phyloP scores from a whole-genome alignment of 2,797 vertebrate species.

The Oreochromis mossambicus region DNA sequence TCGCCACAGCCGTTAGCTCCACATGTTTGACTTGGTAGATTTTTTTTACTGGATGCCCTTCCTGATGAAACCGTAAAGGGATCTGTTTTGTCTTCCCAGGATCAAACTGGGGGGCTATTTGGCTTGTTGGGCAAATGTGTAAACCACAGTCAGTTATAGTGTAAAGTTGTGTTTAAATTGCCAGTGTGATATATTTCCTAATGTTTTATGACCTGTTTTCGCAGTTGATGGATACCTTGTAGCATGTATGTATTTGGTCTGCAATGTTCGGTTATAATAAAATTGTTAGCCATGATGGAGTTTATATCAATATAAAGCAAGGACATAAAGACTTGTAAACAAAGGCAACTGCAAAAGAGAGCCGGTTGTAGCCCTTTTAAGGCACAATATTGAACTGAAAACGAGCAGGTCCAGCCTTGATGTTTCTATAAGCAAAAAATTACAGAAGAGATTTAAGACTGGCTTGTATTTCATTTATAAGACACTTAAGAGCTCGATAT shows the following conservation, averaged over 20 bases:
- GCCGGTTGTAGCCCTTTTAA: constrained; percentile 17
- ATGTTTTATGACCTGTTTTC: not conserved
- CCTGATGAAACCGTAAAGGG: not conserved
- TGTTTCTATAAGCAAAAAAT: constrained; percentile 8
- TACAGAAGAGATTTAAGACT: not conserved
- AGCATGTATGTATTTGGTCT: not conserved
- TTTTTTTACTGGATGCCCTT: not conserved
- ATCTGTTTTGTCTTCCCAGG: not conserved
- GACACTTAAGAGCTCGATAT: not conserved
- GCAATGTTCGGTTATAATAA: not conserved
- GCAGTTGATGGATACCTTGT: not conserved
- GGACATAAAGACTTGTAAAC: constrained; percentile 2
- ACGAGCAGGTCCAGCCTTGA: constrained; percentile 32
- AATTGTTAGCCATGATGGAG: not conserved
- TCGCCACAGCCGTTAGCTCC: not conserved
- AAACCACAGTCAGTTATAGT: not conserved
- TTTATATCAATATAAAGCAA: constrained; percentile 4
- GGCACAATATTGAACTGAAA: constrained; percentile 39
- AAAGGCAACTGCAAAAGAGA: constrained; percentile 11
- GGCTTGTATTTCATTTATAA: not conserved
- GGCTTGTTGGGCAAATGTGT: not conserved
- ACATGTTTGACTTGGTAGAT: not conserved
- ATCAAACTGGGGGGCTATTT: not conserved
- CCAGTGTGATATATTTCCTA: not conserved
- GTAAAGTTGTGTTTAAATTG: not conserved